Evolutionary conservation across 2,113 vertebrate species (phyloP).

Genomic region (Lagenorhynchus albirostris): DNA sequence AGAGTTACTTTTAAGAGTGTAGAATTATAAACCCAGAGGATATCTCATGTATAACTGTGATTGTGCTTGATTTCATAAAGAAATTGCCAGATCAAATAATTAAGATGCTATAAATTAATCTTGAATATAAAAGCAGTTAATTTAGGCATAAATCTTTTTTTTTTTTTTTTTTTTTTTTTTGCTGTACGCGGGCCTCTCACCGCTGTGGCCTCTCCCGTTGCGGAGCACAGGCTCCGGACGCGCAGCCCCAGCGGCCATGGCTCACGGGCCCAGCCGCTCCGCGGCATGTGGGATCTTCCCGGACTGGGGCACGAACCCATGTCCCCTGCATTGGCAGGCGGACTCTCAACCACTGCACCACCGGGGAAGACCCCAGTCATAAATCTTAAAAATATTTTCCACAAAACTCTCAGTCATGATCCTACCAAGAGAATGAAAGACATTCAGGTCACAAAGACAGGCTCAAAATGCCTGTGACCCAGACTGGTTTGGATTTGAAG

Average conservation of each 20-base stretch:
- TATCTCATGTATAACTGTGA: background rate
- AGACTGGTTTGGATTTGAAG: background rate
- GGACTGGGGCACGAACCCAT: too few relatives aligned
- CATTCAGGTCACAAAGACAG: background rate
- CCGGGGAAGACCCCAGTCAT: background rate
- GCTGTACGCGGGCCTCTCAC: too few relatives aligned
- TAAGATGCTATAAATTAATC: slow-evolving; percentile 31
- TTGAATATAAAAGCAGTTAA: slow-evolving; percentile 32
- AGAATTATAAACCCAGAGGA: background rate
- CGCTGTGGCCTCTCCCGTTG: too few relatives aligned
- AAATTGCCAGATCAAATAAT: slow-evolving; percentile 4
- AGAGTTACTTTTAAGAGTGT: slow-evolving; percentile 5
- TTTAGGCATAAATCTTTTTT: background rate
- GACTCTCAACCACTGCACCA: too few relatives aligned
- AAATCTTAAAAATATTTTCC: slow-evolving; percentile 13
- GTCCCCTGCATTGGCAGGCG: too few relatives aligned
- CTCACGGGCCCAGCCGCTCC: too few relatives aligned
- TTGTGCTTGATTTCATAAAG: slow-evolving; percentile 28
- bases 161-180: too few relatives aligned
- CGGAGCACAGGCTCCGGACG: too few relatives aligned
- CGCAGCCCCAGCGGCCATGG: too few relatives aligned
- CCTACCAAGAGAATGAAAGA: background rate
- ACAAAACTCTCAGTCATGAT: slow-evolving; percentile 12
- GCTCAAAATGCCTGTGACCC: background rate
- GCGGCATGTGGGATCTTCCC: too few relatives aligned